Evolutionary conservation across 2,888 invertebrate species (phyloP), one percentile per base, ranked within the genome.

Genomic region (Anorthoa munda): DNA sequence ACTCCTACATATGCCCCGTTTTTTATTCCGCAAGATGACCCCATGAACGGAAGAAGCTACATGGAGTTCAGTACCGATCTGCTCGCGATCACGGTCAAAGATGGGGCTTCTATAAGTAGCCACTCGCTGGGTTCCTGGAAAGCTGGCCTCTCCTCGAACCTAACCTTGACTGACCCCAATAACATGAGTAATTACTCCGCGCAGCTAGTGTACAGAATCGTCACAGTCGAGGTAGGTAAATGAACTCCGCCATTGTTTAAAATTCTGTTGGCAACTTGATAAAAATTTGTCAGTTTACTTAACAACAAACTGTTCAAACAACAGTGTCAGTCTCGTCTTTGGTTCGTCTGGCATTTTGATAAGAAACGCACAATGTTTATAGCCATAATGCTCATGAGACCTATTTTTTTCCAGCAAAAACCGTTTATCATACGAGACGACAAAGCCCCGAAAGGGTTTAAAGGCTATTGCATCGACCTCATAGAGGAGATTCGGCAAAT

Each of bases 401-500:
- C 51, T 18, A 69, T 71, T 82, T 68, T 75, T 70, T 96, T 96
- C 17, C 90, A 98, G 97, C 98, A 98, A 97, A 97, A 98, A 75
- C 99, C 99, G 0, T 99, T 99, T 89, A 97, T 98, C 58, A 98
- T 98, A 90, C 97, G 97, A 90, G 97, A 98, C 86, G 96, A 97
- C 60, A 96, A 93, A 0, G 95, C 97, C 0, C 97, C 97, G 0
- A 97, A 97, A 92, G 97, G 97, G 13, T 98, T 97, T 84, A 97
- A 97, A 84, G 99, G 99, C 12, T 99, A 99, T 92, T 99, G 99
- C 92, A 98, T 99, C 79, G 99, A 99, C 90, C 96, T 99, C 26
- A 98, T 99, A 51, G 97, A 99, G 86, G 98, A 98, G 92, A 99
- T 99, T 72, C 97, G 98, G 50, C 97, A 97, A 72, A 97, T 98